Base-by-base conservation (phyloP, 2,888 invertebrate genomes). In the Diarsia mendica region DNA sequence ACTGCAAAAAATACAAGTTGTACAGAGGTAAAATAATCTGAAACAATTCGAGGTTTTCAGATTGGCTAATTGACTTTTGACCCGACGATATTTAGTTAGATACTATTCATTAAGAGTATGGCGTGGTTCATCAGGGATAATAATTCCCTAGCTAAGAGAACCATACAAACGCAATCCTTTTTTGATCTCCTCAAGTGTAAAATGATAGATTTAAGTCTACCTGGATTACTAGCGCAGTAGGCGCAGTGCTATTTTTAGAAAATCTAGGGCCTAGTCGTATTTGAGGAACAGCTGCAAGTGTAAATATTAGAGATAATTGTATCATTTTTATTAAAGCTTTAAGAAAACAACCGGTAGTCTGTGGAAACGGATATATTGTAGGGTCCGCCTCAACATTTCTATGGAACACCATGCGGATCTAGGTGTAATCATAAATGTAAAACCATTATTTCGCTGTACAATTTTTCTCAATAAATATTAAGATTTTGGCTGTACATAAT, bases 151-250 rank as follows among this genome's bases (percentile, higher is more conserved):
- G 23, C 39, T 70, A 23, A 10, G 3, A 51, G 63, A 68, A 39
- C n/a, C 13, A 51, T 81, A 66, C 9, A 4, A 55, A 66, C 65
- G 23, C 65, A 46, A 51, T 61, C 9, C 9, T 18, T 49, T 72
- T 67, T 65, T 77, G 80, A 80, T 80, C 83, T 80, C 80, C 78
- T 55, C 46, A 53, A 28, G 33, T 73, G 33, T 61, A 49, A 65
- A 65, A 80, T 60, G 11, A 60, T 51, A 53, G 20, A 33, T 39
- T 61, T 78, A 55, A 67, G 49, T 77, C 2, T 49, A 15, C 46
- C 15, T 49, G 49, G 28, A 49, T 60, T 28, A 44, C n/a, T 60
- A 75, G 44, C n/a, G 23, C 23, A 51, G 13, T 28, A 2, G 10
- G 18, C 13, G 46, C 23, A 64, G 23, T 46, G 11, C n/a, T 66